Evolutionary conservation across 2,888 invertebrate genomes (phyloP).

Genomic region (Heliconius charithonia): DNA sequence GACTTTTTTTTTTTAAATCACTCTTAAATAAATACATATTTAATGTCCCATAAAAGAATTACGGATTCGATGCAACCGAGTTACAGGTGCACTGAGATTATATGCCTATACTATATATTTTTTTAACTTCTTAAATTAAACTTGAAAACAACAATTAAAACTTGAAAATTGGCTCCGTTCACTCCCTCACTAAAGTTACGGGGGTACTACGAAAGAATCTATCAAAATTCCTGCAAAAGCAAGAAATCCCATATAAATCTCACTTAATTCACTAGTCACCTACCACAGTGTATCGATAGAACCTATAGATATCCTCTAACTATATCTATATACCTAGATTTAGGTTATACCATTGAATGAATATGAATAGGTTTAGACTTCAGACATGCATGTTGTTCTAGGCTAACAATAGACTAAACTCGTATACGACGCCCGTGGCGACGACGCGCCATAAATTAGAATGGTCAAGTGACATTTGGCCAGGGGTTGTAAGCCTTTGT

Average conservation of each 20-base stretch:
- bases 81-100: too few species aligned
- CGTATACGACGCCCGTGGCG: conserved; percentile 56
- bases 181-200: too few species aligned
- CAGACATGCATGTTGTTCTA: conserved; percentile 36
- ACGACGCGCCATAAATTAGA: conserved; percentile 77
- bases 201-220: not conserved
- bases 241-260: not conserved
- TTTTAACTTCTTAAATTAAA: too few species aligned
- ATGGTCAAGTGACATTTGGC: conserved; percentile 71
- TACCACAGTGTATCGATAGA: not conserved
- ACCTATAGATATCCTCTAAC: not conserved
- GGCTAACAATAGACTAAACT: conserved; percentile 40
- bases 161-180: too few species aligned
- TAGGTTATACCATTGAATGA: conserved; percentile 26
- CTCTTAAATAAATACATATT: too few species aligned
- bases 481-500: conserved; percentile 20
- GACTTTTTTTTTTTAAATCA: too few species aligned
- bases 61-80: too few species aligned
- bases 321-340: conserved; percentile 7
- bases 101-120: too few species aligned
- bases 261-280: not conserved
- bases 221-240: not conserved
- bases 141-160: too few species aligned
- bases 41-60: too few species aligned
- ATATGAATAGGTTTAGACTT: conserved; percentile 39